phyloP scores from a whole-genome alignment of 2,797 vertebrate genomes.

The Numenius phaeopus region DNA sequence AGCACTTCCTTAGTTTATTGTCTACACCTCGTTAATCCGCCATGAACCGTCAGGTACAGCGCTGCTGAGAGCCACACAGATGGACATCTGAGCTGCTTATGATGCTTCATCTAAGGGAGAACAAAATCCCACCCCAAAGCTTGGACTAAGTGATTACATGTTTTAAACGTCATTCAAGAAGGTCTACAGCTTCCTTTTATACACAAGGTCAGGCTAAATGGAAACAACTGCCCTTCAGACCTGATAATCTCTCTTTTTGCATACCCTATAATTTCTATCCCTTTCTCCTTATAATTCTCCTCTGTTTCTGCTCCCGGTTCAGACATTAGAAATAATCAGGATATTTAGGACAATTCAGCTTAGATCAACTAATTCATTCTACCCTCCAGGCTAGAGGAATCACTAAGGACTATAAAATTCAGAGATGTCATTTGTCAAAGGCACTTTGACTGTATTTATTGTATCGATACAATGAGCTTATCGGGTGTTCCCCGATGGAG shows the following conservation, averaged over 20 bases:
- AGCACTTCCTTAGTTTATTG: constrained; percentile 17
- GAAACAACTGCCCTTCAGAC: constrained; percentile 41
- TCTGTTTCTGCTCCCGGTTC: neutral
- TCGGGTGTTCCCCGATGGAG: neutral
- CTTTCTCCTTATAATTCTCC: neutral
- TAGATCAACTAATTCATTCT: constrained; percentile 42
- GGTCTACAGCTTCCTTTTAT: constrained; percentile 3
- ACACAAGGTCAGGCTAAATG: constrained; percentile 44
- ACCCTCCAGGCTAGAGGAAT: neutral
- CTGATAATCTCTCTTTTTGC: neutral
- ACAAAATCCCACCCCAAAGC: constrained; percentile 5
- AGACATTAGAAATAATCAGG: constrained; percentile 41
- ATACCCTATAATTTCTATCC: constrained; percentile 22
- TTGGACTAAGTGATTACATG: neutral
- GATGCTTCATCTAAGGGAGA: neutral
- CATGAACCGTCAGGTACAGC: neutral
- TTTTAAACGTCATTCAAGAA: constrained; percentile 16
- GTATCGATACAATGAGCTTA: constrained; percentile 21
- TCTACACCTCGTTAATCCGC: neutral
- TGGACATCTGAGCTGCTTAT: neutral
- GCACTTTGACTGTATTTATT: neutral
- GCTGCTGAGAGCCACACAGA: neutral
- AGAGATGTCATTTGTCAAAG: constrained; percentile 31
- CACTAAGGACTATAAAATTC: constrained; percentile 1
- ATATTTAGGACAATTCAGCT: constrained; percentile 38